Base-by-base conservation (phyloP, 2,888 invertebrate genomes). In the Plagodis dolabraria region DNA sequence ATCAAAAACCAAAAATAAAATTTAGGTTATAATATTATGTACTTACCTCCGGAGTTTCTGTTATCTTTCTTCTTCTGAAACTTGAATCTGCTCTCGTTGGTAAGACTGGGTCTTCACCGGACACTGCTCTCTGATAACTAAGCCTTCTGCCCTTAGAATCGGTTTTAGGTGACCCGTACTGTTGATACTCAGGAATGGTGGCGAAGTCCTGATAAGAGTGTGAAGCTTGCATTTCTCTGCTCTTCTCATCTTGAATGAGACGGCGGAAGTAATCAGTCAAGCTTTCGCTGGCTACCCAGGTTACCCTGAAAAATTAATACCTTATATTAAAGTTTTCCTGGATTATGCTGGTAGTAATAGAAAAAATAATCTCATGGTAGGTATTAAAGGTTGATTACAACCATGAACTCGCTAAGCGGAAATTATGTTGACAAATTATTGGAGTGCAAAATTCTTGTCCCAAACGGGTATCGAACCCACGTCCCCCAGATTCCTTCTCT, bases 61-160 rank as follows among this genome's bases (percentile, higher is more conserved):
- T 74, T 33, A 83, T 82, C n/a, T 75, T 75, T 42, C 77, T 79
- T 53, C 76, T 82, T 38, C 83, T 77, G 43, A 80, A 59, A 12
- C 68, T 70, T 50, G 76, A 67, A 36, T 89, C 88, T 5, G 81
- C 79, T 9, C 78, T 74, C 0, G 69, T 56, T 0, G 75, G 72
- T 10, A 67, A 62, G 4, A 78, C 78, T 0, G 89, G 87, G 50
- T 92, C 92, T 66, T 92, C 92, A 0, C 92, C 90, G 0, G 92
- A 92, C 2, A 92, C 90, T 0, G 92, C 92, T 8, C 91, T 77
- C 69, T 90, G 89, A 65, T 92, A 92, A 0, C 92, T 91, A n/a
- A 90, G 68, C 54, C 92, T 72, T 7, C 92, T 76, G 0, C 88
- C 89, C 53, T 88, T 89, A 7, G 75, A 75, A 53, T 89, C 88